Conservation (phyloP, 2,888 invertebrate species). For the Apamea crenata region DNA sequence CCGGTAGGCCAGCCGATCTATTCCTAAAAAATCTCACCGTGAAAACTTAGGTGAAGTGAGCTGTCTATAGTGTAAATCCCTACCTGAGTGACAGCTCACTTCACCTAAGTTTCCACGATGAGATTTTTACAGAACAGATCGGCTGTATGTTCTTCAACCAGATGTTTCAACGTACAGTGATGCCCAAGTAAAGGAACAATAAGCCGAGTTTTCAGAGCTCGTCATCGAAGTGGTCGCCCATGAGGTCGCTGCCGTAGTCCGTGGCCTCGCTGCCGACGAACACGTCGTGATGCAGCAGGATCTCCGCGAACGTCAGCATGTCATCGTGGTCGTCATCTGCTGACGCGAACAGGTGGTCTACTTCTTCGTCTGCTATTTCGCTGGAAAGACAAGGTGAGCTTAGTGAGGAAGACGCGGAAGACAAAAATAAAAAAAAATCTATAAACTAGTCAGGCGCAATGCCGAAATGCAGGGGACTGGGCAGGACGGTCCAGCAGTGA, state of each 20-base stretch:
- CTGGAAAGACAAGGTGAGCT: slow-evolving; percentile 78
- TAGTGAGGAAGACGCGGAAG: not conserved
- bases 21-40: not conserved
- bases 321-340: slow-evolving; percentile 97
- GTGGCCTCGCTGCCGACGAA: slow-evolving; percentile 98
- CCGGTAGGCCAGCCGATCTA: not conserved
- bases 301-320: slow-evolving; percentile 94
- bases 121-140: not conserved
- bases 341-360: slow-evolving; percentile 96
- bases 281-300: slow-evolving; percentile 95
- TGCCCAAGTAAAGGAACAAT: slow-evolving; percentile 29
- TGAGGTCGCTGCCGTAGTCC: slow-evolving; percentile 96
- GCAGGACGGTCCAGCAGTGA: no score
- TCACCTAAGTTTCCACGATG: not conserved
- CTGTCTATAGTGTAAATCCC: not conserved
- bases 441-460: not conserved
- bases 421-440: no score
- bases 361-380: slow-evolving; percentile 97
- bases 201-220: slow-evolving; percentile 90
- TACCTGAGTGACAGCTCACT: not conserved
- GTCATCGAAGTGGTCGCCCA: slow-evolving; percentile 95
- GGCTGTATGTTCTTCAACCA: not conserved
- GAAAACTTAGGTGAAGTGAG: not conserved
- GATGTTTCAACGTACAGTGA: slow-evolving; percentile 22
- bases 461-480: no score